phyloP scores from a whole-genome alignment of 2,113 vertebrate species.

The Dasypus novemcinctus region DNA sequence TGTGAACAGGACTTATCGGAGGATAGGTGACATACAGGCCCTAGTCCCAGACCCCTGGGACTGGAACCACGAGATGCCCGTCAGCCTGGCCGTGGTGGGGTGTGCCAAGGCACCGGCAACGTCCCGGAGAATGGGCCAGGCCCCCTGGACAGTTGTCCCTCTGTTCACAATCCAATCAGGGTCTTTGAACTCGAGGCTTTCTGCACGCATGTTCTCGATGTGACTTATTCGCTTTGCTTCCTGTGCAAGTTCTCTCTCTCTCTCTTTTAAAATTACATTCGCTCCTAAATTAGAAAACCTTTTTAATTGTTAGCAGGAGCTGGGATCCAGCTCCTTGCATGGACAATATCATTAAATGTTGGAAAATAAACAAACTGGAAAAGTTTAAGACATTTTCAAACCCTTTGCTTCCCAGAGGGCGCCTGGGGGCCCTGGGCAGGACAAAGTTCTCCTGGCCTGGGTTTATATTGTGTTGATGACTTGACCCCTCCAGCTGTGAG shows the following conservation, averaged over 20 bases:
- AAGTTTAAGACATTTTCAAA: slow-evolving; percentile 79
- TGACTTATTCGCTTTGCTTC: slow-evolving; percentile 31
- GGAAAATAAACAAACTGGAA: slow-evolving; percentile 79
- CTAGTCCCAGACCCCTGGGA: not conserved
- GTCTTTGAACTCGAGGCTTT: not conserved
- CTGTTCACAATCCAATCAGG: accelerated
- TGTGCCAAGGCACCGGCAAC: not conserved
- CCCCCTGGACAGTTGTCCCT: not conserved
- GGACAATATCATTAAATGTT: slow-evolving; percentile 78
- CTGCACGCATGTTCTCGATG: not conserved
- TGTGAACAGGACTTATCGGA: not conserved
- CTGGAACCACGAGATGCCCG: not conserved
- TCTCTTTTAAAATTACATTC: slow-evolving; percentile 47
- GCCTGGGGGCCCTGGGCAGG: slow-evolving; percentile 64
- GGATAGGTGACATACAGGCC: not conserved
- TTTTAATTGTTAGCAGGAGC: slow-evolving; percentile 79
- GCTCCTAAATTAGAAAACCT: slow-evolving; percentile 71
- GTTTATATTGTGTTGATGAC: slow-evolving; percentile 74
- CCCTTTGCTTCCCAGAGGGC: slow-evolving; percentile 75
- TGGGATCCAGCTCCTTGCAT: slow-evolving; percentile 63
- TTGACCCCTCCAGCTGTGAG: slow-evolving; percentile 80
- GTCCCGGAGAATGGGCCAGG: not conserved
- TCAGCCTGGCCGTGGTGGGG: accelerated
- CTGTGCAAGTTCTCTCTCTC: not conserved
- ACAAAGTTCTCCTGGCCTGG: slow-evolving; percentile 70